Base-by-base conservation (phyloP, 2,113 vertebrate genomes). In the Callithrix jacchus region DNA sequence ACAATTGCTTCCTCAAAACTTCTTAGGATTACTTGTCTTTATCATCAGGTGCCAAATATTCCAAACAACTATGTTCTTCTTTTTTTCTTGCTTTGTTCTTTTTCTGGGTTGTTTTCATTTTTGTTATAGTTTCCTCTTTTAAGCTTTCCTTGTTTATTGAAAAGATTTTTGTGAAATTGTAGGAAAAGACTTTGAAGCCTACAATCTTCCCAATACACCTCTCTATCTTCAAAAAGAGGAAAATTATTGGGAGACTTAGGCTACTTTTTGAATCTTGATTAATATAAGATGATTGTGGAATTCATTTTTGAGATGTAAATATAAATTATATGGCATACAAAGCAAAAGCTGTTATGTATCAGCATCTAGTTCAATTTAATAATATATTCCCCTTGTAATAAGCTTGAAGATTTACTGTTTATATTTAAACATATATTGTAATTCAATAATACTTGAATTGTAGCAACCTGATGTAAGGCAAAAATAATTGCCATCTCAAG, bases 391-490 rank as follows among this genome's bases (percentile, higher is more conserved):
- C 87, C 81, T 97, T 91, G 7, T 84, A 94, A 95, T 93, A 95
- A 86, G 35, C 49, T 89, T 95, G 76, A 97, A 96, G 56, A 96
- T 96, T 96, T 97, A 79, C 58, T 42, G 96, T 95, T 97, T 94
- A 97, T 97, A 93, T 97, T 97, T 77, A 96, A 97, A 93, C n/a
- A 91, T 92, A 87, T 88, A 96, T 87, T 95, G 47, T 90, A 95
- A 94, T 90, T 97, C 91, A 94, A 80, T 52, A 64, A 89, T 97
- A 86, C 47, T 94, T 92, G 71, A 96, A 76, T 91, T 92, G 80
- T 94, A 79, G 45, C 37, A n/a, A 97, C 94, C 93, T 96, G 74
- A 37, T 93, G 80, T 97, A 81, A 94, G 70, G 47, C 32, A 94
- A 79, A 97, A 16, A 17, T 95, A 96, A 98, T 96, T 95, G 84